A percentile compares a stretch with the other conserved stretches of the same genome.
phyloP scores from a whole-genome alignment of 2,113 vertebrate genomes.

The Upupa epops region DNA sequence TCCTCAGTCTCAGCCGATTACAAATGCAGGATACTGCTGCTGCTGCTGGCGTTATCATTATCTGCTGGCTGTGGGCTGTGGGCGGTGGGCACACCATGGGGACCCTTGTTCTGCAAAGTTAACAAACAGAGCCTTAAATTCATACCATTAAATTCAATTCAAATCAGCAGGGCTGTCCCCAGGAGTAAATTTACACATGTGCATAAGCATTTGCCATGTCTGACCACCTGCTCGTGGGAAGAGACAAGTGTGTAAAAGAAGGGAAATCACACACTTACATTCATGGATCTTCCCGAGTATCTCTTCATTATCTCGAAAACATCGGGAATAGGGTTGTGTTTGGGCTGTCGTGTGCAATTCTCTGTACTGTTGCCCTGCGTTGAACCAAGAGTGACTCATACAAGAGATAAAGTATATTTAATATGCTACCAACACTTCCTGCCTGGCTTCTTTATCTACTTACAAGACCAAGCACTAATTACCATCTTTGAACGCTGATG shows the following conservation, averaged over 20 bases:
- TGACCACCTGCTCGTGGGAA: background rate
- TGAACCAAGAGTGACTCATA: background rate
- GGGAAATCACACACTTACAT: background rate
- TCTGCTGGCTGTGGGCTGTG: background rate
- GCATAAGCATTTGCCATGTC: background rate
- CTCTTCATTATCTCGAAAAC: background rate
- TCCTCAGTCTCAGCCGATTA: background rate
- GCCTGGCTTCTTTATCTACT: background rate
- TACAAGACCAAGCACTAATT: background rate
- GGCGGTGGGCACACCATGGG: background rate
- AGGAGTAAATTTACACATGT: background rate
- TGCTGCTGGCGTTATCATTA: background rate
- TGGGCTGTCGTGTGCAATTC: background rate
- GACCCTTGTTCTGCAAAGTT: background rate
- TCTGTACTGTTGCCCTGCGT: fast-evolving
- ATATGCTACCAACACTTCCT: background rate
- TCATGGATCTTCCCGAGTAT: background rate
- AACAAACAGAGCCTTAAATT: background rate
- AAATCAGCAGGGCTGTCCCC: background rate
- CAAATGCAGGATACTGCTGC: background rate
- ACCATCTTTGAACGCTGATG: background rate
- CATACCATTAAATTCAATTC: background rate
- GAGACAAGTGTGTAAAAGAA: background rate
- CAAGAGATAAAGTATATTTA: background rate
- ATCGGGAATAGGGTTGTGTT: background rate